A percentile compares a stretch with the other conserved stretches of the same genome.
Evolutionary conservation across 2,888 invertebrate species (phyloP).

Genomic region (Incurvaria masculella): DNA sequence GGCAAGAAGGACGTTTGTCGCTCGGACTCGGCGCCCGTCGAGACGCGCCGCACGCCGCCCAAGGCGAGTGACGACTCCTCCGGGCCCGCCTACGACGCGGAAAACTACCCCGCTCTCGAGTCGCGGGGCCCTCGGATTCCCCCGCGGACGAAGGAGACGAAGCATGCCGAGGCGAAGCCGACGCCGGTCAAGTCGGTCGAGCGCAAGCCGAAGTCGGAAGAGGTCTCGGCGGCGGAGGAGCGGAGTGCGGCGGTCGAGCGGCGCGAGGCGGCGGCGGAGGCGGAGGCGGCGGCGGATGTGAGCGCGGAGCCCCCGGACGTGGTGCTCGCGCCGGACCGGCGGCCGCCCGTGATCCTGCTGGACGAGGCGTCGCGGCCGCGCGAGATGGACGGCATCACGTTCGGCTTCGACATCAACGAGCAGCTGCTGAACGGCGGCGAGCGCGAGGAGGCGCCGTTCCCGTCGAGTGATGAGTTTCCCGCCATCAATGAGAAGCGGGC

Average conservation of each 20-base stretch:
- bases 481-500: conserved; percentile 14
- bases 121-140: conserved; percentile 13
- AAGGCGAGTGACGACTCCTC: conserved; percentile 19
- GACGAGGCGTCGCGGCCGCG: conserved; percentile 55
- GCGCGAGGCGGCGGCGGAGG: neutral
- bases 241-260: neutral
- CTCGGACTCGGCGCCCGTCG: conserved; percentile 9
- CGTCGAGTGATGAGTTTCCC: conserved; percentile 16
- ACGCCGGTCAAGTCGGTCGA: conserved; percentile 3
- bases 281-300: neutral
- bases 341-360: conserved; percentile 73
- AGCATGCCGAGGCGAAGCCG: neutral
- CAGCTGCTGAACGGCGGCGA: conserved; percentile 56
- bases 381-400: conserved; percentile 69
- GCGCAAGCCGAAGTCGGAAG: neutral
- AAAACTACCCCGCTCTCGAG: conserved; percentile 41
- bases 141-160: neutral
- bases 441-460: conserved; percentile 18
- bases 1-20: conserved; percentile 12
- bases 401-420: conserved; percentile 78
- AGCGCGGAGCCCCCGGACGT: conserved; percentile 36
- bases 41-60: conserved; percentile 14
- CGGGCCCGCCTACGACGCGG: conserved; percentile 15
- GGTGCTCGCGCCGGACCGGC: conserved; percentile 40
- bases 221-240: neutral